These are phyloP conservation scores for Aphodius sticticus DNA, from an alignment of 2,888 invertebrate genomes.

Conservation along the genomic window DNA sequence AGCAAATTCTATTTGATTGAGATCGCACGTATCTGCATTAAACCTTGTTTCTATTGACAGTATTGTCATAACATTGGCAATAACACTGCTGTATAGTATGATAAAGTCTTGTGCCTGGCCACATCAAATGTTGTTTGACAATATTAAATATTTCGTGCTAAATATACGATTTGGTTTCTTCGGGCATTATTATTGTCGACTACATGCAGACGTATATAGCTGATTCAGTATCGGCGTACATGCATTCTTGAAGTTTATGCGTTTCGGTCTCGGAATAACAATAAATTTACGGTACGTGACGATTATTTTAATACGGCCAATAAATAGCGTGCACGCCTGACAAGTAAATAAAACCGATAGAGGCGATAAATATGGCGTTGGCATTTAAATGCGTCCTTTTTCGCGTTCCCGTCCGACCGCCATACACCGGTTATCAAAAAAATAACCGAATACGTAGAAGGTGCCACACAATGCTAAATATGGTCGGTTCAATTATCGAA, in stretches of 20 bases:
- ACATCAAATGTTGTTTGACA: too few species aligned
- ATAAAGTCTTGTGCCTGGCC: too few species aligned
- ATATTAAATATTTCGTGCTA: too few species aligned
- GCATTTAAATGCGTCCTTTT: not conserved
- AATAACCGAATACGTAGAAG: not conserved
- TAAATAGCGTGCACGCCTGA: constrained; percentile 32
- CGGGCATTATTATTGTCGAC: not conserved
- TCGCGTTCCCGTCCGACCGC: not conserved
- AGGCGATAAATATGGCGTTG: not conserved
- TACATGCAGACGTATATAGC: not conserved
- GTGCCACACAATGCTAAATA: not conserved
- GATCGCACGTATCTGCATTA: too few species aligned
- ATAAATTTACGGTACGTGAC: constrained; percentile 33
- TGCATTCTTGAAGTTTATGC: constrained; percentile 33
- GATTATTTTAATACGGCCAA: constrained; percentile 31
- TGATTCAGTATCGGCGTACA: constrained; percentile 4
- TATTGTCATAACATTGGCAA: too few species aligned
- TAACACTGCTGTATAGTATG: too few species aligned
- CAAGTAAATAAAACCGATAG: constrained; percentile 31
- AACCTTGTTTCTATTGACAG: too few species aligned
- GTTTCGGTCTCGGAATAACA: constrained; percentile 33
- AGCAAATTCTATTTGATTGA: too few species aligned
- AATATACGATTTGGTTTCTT: not conserved
- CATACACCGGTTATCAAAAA: not conserved
- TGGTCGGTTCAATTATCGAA: not conserved